A percentile compares a stretch with the other conserved stretches of the same genome.
phyloP scores from a whole-genome alignment of 2,888 invertebrate genomes.

The Napeogenes inachia region DNA sequence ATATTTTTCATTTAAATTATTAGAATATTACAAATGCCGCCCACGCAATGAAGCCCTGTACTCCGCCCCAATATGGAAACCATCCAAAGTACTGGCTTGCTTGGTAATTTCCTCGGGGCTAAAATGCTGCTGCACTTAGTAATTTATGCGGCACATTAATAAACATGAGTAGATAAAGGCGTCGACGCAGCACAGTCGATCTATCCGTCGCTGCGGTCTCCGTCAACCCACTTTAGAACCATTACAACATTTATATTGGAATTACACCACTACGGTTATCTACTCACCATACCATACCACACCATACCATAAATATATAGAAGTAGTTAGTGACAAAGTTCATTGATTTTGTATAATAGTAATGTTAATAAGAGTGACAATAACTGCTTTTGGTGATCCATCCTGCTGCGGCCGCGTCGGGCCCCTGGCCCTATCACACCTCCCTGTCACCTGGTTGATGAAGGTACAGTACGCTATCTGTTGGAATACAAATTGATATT shows the following conservation, averaged over 20 bases:
- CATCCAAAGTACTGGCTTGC: conserved; percentile 47
- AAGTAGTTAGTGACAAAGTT: neutral
- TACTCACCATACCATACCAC: neutral
- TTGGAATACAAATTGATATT: conserved; percentile 14
- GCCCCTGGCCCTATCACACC: conserved; percentile 7
- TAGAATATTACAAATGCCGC: neutral
- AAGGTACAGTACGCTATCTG: conserved; percentile 10
- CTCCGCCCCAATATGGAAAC: conserved; percentile 40
- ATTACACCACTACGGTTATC: neutral
- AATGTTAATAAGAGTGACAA: conserved; percentile 15
- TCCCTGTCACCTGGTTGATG: conserved; percentile 16
- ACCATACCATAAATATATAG: neutral
- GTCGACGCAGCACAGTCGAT: conserved; percentile 36
- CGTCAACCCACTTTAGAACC: conserved; percentile 13
- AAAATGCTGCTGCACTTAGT: conserved; percentile 54
- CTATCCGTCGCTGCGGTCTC: conserved; percentile 13
- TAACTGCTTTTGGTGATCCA: neutral
- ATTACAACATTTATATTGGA: neutral
- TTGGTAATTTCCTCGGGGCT: conserved; percentile 48
- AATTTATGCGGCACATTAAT: conserved; percentile 62
- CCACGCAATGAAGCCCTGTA: conserved; percentile 11
- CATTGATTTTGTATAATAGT: conserved; percentile 8
- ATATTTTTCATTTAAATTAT: neutral
- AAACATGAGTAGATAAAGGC: conserved; percentile 58
- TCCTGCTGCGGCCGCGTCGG: neutral